Evolutionary conservation across 2,888 invertebrate genomes (phyloP).

Genomic region (Hoplodrina ambigua): DNA sequence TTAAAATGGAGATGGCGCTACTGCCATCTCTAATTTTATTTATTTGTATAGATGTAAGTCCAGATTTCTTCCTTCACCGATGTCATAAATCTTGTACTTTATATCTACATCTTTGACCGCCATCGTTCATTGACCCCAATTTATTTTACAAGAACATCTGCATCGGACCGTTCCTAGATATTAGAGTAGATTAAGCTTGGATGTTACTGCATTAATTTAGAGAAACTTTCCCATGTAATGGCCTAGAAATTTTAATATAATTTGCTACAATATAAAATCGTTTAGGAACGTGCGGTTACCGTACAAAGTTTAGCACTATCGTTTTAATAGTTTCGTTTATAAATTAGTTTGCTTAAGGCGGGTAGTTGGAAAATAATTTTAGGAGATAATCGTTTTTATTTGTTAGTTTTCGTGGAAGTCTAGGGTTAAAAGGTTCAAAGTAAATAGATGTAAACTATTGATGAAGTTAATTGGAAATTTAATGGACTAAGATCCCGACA

Average conservation of each 20-base stretch:
- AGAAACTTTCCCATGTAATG: slow-evolving; percentile 42
- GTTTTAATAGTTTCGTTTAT: slow-evolving; percentile 27
- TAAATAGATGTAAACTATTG: neutral
- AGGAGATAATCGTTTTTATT: slow-evolving; percentile 1
- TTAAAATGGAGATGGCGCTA: too few species aligned
- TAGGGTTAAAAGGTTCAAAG: neutral
- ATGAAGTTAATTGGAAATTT: neutral
- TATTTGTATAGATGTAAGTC: too few species aligned
- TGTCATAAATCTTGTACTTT: too few species aligned
- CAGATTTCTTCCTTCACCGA: too few species aligned
- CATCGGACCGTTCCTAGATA: slow-evolving; percentile 33
- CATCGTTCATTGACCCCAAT: slow-evolving; percentile 25
- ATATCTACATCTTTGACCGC: neutral
- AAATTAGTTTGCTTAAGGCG: slow-evolving; percentile 24
- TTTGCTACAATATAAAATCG: slow-evolving; percentile 41
- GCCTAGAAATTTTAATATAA: slow-evolving; percentile 57
- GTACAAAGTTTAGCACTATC: slow-evolving; percentile 20
- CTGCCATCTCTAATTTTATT: too few species aligned
- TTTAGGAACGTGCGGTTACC: slow-evolving; percentile 21
- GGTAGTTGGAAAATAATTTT: slow-evolving; percentile 23
- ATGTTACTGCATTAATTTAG: slow-evolving; percentile 44
- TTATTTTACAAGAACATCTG: slow-evolving; percentile 49
- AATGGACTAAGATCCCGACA: too few species aligned
- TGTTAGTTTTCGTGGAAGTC: neutral
- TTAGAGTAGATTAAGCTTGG: slow-evolving; percentile 47